These are phyloP conservation scores for Prunella strophiata DNA, from an alignment of 2,797 vertebrate genomes.

Conservation along the genomic window DNA sequence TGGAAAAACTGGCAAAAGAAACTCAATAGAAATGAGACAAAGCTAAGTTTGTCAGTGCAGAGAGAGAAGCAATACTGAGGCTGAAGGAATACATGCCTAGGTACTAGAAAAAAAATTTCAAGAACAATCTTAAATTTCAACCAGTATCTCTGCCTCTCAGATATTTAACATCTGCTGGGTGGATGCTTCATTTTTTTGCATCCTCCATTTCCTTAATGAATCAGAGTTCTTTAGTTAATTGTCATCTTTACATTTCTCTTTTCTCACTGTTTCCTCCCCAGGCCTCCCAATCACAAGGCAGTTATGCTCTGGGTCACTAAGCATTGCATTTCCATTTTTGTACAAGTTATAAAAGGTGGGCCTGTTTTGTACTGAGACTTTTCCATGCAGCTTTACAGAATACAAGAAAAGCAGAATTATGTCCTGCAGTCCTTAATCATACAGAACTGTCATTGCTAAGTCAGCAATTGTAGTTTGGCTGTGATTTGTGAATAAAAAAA, in stretches of 20 bases:
- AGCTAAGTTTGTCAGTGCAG: neutral
- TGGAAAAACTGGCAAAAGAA: neutral
- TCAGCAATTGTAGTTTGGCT: neutral
- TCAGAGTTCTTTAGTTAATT: slow-evolving; percentile 5
- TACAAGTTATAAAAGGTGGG: neutral
- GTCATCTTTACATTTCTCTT: slow-evolving; percentile 20
- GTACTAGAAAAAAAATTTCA: neutral
- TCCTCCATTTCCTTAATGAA: slow-evolving; percentile 28
- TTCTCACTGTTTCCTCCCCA: slow-evolving; percentile 32
- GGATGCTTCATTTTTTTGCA: neutral
- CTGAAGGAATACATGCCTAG: neutral
- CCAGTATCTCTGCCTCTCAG: neutral
- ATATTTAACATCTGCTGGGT: neutral
- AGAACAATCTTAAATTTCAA: neutral
- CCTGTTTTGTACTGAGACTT: neutral
- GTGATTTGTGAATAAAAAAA: neutral
- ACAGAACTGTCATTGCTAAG: neutral
- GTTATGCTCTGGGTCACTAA: neutral
- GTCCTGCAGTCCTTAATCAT: slow-evolving; percentile 11
- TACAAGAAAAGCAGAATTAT: neutral
- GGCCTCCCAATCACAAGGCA: slow-evolving; percentile 3
- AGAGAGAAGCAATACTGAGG: neutral
- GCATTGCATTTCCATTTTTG: slow-evolving; percentile 11
- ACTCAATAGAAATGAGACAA: neutral
- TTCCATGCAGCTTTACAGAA: neutral